Evolutionary conservation across 1,140 invertebrate genomes (phyloP).

Genomic region (Drosophila lini): DNA sequence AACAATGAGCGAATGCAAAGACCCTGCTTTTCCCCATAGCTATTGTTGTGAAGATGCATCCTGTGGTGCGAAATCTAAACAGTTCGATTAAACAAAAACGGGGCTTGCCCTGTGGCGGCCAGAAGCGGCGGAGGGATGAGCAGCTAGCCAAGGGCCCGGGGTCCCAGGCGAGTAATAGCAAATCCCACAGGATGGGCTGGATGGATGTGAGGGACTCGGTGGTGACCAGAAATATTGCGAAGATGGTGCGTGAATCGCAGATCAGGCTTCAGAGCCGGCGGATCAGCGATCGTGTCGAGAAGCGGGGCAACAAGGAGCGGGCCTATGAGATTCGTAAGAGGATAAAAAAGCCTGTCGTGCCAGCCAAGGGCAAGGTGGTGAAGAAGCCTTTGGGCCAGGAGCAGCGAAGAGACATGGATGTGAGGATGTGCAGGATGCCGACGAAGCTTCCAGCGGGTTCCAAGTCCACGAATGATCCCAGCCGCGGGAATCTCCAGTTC

Average conservation of each 20-base stretch:
- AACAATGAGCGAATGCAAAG: background rate
- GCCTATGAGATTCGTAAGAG: background rate
- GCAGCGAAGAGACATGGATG: background rate
- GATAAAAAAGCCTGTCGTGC: no score
- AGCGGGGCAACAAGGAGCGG: background rate
- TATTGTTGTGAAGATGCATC: background rate
- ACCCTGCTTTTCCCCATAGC: background rate
- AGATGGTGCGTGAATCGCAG: slow-evolving; percentile 10
- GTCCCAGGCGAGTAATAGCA: background rate
- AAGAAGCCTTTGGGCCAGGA: background rate
- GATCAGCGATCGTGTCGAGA: background rate
- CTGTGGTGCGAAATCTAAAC: no score
- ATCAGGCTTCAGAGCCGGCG: background rate
- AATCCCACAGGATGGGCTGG: background rate
- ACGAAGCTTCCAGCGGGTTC: background rate
- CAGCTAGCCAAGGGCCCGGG: background rate
- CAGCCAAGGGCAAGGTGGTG: background rate
- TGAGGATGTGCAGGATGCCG: background rate
- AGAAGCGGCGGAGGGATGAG: background rate
- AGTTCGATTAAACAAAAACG: background rate
- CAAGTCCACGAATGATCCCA: background rate
- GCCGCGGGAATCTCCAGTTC: background rate
- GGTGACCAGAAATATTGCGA: background rate
- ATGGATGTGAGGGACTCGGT: background rate
- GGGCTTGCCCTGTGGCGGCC: background rate